Conservation (phyloP, 2,888 invertebrate species). For the Sphaerophoria taeniata region DNA sequence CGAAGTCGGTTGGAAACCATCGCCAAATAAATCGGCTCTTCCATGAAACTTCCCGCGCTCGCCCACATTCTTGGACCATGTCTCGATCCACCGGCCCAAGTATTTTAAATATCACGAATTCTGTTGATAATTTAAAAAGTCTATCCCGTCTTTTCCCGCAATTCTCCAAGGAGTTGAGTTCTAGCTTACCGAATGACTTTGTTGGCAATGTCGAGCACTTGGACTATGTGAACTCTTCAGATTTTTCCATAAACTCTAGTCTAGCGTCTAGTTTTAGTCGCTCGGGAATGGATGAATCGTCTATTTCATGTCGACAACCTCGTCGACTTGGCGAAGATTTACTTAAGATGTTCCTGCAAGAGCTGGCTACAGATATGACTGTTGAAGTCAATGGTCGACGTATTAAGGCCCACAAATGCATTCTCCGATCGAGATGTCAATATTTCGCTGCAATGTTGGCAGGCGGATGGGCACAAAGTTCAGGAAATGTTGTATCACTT, state of each 20-base stretch:
- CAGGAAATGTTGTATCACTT: slow-evolving; percentile 92
- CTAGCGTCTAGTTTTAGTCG: slow-evolving; percentile 85
- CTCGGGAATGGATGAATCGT: slow-evolving; percentile 84
- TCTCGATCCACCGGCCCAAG: slow-evolving; percentile 85
- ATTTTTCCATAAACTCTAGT: slow-evolving; percentile 85
- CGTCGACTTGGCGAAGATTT: slow-evolving; percentile 93
- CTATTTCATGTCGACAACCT: slow-evolving; percentile 83
- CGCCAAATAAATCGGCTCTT: slow-evolving; percentile 81
- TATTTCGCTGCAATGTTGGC: slow-evolving; percentile 96
- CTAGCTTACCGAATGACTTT: slow-evolving; percentile 82
- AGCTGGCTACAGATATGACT: slow-evolving; percentile 94
- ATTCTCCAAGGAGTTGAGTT: slow-evolving; percentile 83
- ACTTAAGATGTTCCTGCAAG: slow-evolving; percentile 94
- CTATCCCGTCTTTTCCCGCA: slow-evolving; percentile 87
- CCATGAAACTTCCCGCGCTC: slow-evolving; percentile 82
- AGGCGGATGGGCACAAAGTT: slow-evolving; percentile 92
- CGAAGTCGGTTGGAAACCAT: slow-evolving; percentile 82
- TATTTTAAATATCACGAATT: slow-evolving; percentile 84
- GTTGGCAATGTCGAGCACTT: slow-evolving; percentile 78
- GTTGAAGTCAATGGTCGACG: slow-evolving; percentile 92
- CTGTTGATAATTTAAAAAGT: slow-evolving; percentile 85
- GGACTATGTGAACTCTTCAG: slow-evolving; percentile 84
- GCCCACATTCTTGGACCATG: slow-evolving; percentile 84
- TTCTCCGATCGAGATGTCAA: slow-evolving; percentile 94
- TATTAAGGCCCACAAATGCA: slow-evolving; percentile 95